phyloP scores from a whole-genome alignment of 2,888 invertebrate genomes.

The Ectropis crepuscularia region DNA sequence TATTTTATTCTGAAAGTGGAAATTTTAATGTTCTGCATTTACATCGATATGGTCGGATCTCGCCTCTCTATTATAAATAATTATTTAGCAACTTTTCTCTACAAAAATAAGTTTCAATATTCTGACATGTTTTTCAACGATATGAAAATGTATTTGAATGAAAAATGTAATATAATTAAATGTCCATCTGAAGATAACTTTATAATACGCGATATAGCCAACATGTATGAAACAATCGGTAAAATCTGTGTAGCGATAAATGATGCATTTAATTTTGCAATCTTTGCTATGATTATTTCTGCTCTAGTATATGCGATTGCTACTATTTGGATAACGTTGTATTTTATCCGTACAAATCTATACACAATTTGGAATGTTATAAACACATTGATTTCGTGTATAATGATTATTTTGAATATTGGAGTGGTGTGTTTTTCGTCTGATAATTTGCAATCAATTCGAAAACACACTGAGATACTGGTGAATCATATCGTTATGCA shows the following conservation, averaged over 20 bases:
- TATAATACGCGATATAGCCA: constrained; percentile 58
- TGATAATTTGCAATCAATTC: constrained; percentile 53
- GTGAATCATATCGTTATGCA: constrained; percentile 68
- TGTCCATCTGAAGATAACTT: constrained; percentile 46
- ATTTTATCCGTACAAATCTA: constrained; percentile 49
- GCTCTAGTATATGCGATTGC: constrained; percentile 60
- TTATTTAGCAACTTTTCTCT: constrained; percentile 52
- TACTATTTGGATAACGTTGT: constrained; percentile 59
- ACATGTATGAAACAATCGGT: constrained; percentile 58
- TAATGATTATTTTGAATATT: constrained; percentile 50
- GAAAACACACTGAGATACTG: constrained; percentile 56
- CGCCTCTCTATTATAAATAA: constrained; percentile 59
- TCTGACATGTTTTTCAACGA: constrained; percentile 48
- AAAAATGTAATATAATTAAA: constrained; percentile 49
- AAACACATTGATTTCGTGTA: constrained; percentile 52
- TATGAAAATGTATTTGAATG: constrained; percentile 38
- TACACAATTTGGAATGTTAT: constrained; percentile 44
- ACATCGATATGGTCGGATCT: constrained; percentile 52
- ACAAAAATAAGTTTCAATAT: constrained; percentile 45
- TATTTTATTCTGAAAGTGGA: constrained; percentile 57
- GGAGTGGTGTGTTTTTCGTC: constrained; percentile 57
- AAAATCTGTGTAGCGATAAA: constrained; percentile 57
- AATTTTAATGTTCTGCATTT: constrained; percentile 53
- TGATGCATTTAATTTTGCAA: constrained; percentile 61
- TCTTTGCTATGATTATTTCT: constrained; percentile 61